Conservation (phyloP, 2,797 vertebrate species). For the Scolopax rusticola region DNA sequence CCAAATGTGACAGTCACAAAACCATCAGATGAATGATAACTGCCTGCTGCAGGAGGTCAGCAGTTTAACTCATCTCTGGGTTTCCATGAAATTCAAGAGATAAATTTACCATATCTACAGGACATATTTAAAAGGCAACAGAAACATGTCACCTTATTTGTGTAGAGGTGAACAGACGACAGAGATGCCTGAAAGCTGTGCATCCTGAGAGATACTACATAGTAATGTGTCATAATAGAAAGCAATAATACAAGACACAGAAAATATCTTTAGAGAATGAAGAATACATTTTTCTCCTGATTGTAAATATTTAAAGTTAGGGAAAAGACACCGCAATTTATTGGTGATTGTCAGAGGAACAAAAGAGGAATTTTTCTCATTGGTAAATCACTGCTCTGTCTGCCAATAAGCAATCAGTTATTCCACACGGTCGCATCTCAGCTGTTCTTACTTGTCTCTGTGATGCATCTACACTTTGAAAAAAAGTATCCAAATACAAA, state of each 20-base stretch:
- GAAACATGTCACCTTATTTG: not conserved
- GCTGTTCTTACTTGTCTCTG: not conserved
- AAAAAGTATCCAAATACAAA: not conserved
- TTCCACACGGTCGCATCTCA: not conserved
- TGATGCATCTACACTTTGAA: not conserved
- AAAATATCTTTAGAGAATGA: not conserved
- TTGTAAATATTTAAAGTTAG: conserved; percentile 34
- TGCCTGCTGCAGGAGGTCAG: not conserved
- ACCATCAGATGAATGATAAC: not conserved
- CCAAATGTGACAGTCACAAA: not conserved
- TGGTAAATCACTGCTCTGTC: conserved; percentile 22
- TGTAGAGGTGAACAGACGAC: not conserved
- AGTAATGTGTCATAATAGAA: not conserved
- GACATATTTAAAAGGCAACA: not conserved
- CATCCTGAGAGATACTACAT: not conserved
- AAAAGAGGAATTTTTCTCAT: conserved; percentile 24
- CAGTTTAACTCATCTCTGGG: not conserved
- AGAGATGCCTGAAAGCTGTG: not conserved
- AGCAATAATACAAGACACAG: not conserved
- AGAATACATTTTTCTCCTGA: not conserved
- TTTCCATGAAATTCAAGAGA: not conserved
- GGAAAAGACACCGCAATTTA: not conserved
- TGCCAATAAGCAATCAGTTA: conserved; percentile 8
- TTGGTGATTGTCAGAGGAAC: not conserved
- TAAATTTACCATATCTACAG: not conserved